Base-by-base conservation (phyloP, 2,888 invertebrate genomes). In the Lasioglossum vierecki region DNA sequence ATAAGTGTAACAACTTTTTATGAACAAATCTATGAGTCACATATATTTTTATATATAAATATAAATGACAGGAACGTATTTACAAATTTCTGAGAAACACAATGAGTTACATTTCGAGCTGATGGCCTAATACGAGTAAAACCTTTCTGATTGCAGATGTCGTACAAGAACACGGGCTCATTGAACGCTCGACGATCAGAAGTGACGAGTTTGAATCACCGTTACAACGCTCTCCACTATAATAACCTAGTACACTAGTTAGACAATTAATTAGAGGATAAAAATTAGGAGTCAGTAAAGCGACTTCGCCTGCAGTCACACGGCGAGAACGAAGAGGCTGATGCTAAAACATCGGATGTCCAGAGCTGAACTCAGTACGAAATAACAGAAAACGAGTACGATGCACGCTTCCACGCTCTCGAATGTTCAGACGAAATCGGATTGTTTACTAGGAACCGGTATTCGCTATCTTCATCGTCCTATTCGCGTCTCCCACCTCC, bases 211-310 rank as follows among this genome's bases (percentile, higher is more conserved):
- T 92, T 93, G 90, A 94, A 94, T 93, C 93, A 92, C 92, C 93
- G 92, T 92, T 92, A 92, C 92, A 92, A 93, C 92, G 92, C 93
- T 94, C 94, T 94, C 93, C 94, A 93, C 92, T 93, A 91, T 94
- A 93, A 94, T 93, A 93, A 94, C 91, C 93, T 94, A 96, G 96
- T 96, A 96, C 96, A 96, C 96, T 96, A 95, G 94, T 93, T 95
- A 96, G 96, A 96, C 96, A 96, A 96, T 96, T 96, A 95, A 96
- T 96, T 96, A 96, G 96, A 96, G 95, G 96, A 95, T 96, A 96
- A 95, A 96, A 91, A 91, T 91, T 93, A 90, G 89, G 90, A 87
- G 90, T 91, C 93, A 90, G 90, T 90, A 91, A 85, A 86, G 78
- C 87, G 89, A 88, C 88, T 90, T 91, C 90, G 88, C 83, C 83